Base-by-base conservation (phyloP, 2,113 vertebrate genomes). In the Sarotherodon lohbergeri region DNA sequence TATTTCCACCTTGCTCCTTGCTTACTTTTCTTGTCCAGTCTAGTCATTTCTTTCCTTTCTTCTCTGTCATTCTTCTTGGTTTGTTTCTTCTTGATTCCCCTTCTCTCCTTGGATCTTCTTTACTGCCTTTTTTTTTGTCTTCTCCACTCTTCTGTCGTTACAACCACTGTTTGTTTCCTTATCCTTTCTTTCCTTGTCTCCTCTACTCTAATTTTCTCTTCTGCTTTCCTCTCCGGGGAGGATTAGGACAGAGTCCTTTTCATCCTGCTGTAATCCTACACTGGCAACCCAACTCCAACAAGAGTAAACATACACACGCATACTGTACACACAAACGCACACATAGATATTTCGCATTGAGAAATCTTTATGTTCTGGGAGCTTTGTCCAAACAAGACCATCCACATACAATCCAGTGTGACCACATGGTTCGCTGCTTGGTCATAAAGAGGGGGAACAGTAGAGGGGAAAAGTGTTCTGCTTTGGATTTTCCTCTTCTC, bases 201-300 rank as follows among this genome's bases (percentile, higher is more conserved):
- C 41, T 81, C 19, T 89, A 36, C 41, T 81, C 52, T 83, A 52
- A 41, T 85, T 80, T 66, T 66, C 55, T 50, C 29, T 32, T 89
- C 52, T 89, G 63, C 76, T 88, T 57, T 87, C 80, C 61, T 86
- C 83, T 91, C 85, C 3, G 32, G 88, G 89, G 87, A 88, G 88
- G 92, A 94, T 95, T 93, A 92, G 89, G 84, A 90, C 87, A 88
- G 91, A 93, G 89, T 86, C 93, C 85, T 93, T 95, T 95, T 90
- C 90, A 95, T 95, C 90, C 84, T 61, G 81, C 92, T 94, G 88
- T 95, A 95, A 96, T 95, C 94, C 90, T 82, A 90, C 83, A 91
- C 93, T 93, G 91, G 89, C 88, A 91, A 86, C 83, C 41, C 89
- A 87, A 71, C 81, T 90, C 86, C 79, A 91, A 87, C 86, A 87